phyloP scores from a whole-genome alignment of 2,888 invertebrate genomes.

The Drosophila anceps region DNA sequence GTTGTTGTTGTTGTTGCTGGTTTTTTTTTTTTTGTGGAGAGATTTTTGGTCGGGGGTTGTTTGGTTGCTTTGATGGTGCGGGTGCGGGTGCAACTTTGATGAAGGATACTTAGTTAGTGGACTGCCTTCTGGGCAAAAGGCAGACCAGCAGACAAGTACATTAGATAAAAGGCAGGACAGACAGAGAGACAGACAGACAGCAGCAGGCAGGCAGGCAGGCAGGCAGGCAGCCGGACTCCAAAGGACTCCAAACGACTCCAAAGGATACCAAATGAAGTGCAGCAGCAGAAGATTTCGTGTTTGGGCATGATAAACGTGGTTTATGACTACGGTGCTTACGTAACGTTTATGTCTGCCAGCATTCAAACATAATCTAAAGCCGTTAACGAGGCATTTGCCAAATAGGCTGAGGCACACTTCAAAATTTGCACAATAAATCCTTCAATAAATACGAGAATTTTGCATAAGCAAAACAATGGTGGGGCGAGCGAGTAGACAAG shows the following conservation, averaged over 20 bases:
- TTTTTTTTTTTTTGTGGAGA: background rate
- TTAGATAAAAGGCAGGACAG: conserved; percentile 52
- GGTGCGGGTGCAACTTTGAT: conserved; percentile 46
- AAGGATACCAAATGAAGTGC: conserved; percentile 46
- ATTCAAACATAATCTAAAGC: conserved; percentile 55
- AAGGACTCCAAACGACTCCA: conserved; percentile 8
- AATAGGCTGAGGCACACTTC: conserved; percentile 16
- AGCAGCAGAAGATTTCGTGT: conserved; percentile 36
- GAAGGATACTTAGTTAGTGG: conserved; percentile 58
- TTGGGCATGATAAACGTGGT: conserved; percentile 68
- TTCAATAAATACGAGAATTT: conserved; percentile 10
- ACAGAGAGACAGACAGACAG: background rate
- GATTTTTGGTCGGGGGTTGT: conserved; percentile 2
- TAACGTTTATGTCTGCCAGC: conserved; percentile 35
- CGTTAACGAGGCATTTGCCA: conserved; percentile 58
- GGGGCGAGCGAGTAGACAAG: background rate
- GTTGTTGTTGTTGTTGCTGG: background rate
- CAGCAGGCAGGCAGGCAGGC: background rate
- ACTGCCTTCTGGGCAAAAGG: conserved; percentile 45
- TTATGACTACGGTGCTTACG: conserved; percentile 57
- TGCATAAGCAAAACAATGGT: background rate
- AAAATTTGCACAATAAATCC: conserved; percentile 19
- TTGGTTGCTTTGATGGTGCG: background rate
- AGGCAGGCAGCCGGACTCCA: conserved; percentile 9
- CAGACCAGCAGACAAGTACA: conserved; percentile 46